Base-by-base conservation (phyloP, 2,888 invertebrate species). In the Drosophila rellima region DNA sequence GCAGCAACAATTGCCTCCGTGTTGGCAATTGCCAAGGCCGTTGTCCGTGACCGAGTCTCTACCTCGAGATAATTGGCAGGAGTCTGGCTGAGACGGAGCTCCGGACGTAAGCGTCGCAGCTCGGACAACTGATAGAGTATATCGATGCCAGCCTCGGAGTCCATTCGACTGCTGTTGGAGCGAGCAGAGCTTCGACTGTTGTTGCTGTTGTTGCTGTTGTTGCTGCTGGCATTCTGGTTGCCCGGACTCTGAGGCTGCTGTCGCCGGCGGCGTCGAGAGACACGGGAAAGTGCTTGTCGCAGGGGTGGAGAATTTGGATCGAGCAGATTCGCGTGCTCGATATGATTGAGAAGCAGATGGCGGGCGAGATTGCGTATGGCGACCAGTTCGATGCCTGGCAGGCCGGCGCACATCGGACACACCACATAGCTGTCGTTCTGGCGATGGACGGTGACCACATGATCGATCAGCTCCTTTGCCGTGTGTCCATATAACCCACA, bases 271-370 rank as follows among this genome's bases (percentile, higher is more conserved):
- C 89, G 74, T 15, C 82, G 68, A 6, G 77, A 60, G 13, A 50
- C 40, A 1, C 82, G 68, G 3, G 66, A 17, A 8, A 77, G 20
- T 0, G 50, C 40, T 2, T 70, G 52, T 0, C 72, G 69, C 23
- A 80, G 29, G 0, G 78, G 74, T 7, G 86, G 80, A 0, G 86
- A 71, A 10, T 61, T 15, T 0, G 85, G 81, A 59, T 86, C 89
- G 18, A 86, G 61, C 0, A 69, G 64, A 45, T 88, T 82, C 13
- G 88, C 89, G 15, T 89, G 86, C 40, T 89, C 89, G 23, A 80
- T 69, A 35, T 86, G 85, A 47, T 78, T 80, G 31, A 73, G 71
- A 13, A 88, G 55, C 42, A 86, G 44, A 15, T 86, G 85, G 1
- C 72, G 74, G 2, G 78, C 67, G 6, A 86, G 64, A 40, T 82